Evolutionary conservation across 92 coral and sea anemone genomes (phyloP), one percentile per base, ranked within the genome.

Genomic region (Phenganax marumi): DNA sequence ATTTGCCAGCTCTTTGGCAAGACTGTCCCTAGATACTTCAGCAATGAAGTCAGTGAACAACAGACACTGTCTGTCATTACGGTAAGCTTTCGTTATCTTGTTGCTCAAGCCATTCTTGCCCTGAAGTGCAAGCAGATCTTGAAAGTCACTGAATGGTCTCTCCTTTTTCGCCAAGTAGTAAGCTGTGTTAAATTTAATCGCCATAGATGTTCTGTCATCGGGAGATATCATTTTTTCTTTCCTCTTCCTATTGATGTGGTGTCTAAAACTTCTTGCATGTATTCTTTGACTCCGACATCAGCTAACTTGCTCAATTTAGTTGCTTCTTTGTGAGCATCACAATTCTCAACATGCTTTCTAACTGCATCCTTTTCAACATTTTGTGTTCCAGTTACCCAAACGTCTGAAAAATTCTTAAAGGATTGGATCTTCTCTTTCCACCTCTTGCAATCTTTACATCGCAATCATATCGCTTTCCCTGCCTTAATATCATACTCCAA

Each of bases 301-400:
- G 76, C 76, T 17, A 70, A 53, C 19, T 24, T 70, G 21, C 54
- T 70, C 21, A 70, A 50, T 70, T 53, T 24, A 8, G 52, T 52
- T 17, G 62, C 79, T 74, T 74, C 62, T 24, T 18, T 74, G 62
- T 74, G 79, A 7, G 33, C 64, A 51, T 74, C 77, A 72, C 77
- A 72, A 50, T 50, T 72, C 7, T 72, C 53, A 72, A 72, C 52
- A 12, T 72, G 77, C 52, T 72, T 72, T 72, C 10, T 72, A 12
- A 72, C 53, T 19, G 17, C 77, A 25, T 72, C 56, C 17, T 53
- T 74, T 53, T 74, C 79, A 10, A 74, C 63, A 7, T 74, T 74
- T 17, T 74, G 61, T 6, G 65, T 74, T 12, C 79, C 65, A 46
- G 79, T 10, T 74, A 74, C 63, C 47, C 65, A 74, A 49, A 24